Evolutionary conservation across 2,113 vertebrate species (phyloP).

Genomic region (Lasiurus cinereus): DNA sequence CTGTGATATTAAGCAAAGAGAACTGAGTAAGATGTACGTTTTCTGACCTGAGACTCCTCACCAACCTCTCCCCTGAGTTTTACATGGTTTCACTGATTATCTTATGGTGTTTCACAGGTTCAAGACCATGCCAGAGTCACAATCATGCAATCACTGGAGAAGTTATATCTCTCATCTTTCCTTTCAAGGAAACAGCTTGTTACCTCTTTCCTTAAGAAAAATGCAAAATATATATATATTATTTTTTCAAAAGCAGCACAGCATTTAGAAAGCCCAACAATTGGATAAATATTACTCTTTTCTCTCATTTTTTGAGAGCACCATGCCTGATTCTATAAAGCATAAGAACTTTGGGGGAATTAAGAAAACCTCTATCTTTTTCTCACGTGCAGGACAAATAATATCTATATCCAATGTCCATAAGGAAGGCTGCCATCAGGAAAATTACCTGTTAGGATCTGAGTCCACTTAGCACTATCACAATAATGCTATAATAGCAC

Average conservation of each 20-base stretch:
- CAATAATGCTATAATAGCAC: not conserved
- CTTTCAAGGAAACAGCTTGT: conserved; percentile 70
- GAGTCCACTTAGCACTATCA: not conserved
- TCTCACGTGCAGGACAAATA: not conserved
- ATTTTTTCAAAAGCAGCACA: conserved; percentile 63
- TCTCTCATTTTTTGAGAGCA: conserved; percentile 22
- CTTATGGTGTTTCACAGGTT: conserved; percentile 74
- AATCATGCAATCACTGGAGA: conserved; percentile 68
- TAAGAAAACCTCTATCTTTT: not conserved
- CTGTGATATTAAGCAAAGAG: conserved; percentile 67
- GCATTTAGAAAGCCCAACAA: not conserved
- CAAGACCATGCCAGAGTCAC: conserved; percentile 77
- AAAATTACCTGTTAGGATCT: not conserved
- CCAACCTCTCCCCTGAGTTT: conserved; percentile 58
- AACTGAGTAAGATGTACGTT: not conserved
- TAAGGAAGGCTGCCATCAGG: not conserved
- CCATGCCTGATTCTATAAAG: not conserved
- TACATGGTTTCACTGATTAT: conserved; percentile 65
- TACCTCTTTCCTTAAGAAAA: conserved; percentile 71
- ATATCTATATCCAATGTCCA: not conserved
- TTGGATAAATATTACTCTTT: not conserved
- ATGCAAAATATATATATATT: not conserved
- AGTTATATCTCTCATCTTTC: conserved; percentile 68
- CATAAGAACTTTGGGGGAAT: not conserved
- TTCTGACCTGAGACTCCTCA: not conserved